Base-by-base conservation (phyloP, 2,888 invertebrate species). In the Vannuccia rotundouncinata region DNA sequence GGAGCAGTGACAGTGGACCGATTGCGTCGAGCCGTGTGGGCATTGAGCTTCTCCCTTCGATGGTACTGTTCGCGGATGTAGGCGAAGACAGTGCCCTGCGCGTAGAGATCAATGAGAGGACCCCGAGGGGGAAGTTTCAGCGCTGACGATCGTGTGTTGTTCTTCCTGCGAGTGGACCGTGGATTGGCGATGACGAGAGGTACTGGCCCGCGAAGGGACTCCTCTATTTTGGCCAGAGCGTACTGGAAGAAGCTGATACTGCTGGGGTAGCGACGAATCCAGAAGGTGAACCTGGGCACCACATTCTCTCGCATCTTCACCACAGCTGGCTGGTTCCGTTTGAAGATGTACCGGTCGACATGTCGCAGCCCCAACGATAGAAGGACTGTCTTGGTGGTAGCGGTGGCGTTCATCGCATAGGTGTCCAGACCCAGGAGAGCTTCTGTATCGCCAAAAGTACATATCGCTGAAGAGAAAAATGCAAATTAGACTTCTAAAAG, bases 21-120 rank as follows among this genome's bases (percentile, higher is more conserved):
- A 27, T 66, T 66, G 10, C 66, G 5, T 22, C 66, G 66, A 2
- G 66, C 66, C 5, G 22, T 5, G 22, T 66, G 2, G 10, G 5
- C 66, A 22, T 66, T 66, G 66, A 66, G 25, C 22, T 66, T 66
- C 25, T 66, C 17, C 22, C 66, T 17, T n/a, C 66, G 66, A 17
- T 5, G 2, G 66, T 66, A 66, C 66, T 66, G 66, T 29, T 75
- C 1, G n/a, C 75, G 75, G 22, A 75, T 75, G 22, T 75, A 75
- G 22, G 29, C 31, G 31, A 75, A 75, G 1, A 75, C 75, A 2
- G 75, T 75, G 2, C 75, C 75, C 2, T 10, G 75, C 1, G 30
- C 75, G 27, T 27, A 75, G 5, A 29, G 22, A 27, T 75, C 75
- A 29, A 75, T 22, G 2, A 75, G 29, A 28, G 75, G 75, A 2